Base-by-base conservation (phyloP, 2,113 vertebrate genomes). In the Myiopsitta monachus region DNA sequence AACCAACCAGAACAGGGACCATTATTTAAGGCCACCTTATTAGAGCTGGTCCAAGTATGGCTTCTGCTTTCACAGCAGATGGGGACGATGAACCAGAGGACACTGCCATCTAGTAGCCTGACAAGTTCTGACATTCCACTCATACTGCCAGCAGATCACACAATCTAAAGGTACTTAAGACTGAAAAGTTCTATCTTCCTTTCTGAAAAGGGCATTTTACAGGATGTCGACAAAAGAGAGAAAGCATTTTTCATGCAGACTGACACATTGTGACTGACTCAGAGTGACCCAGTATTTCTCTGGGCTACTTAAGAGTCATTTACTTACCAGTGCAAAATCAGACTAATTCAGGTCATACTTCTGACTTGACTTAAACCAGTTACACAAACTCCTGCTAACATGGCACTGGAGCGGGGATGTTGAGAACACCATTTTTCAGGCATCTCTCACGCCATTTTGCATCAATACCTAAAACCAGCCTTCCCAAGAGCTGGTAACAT, bases 381-480 rank as follows among this genome's bases (percentile, higher is more conserved):
- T 59, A 38, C 5, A 61, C 14, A 43, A 54, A 33, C 31, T 51
- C 21, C 33, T 59, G 57, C 36, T 59, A 36, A 24, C 9, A 10
- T 24, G 33, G 33, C 57, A 36, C 57, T 16, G 57, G 57, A 59
- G 22, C 3, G 8, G 11, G 5, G 41, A 2, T 26, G 9, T 3
- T 62, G 8, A 38, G 39, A 85, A 8, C 17, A n/a, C 9, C 7
- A 7, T 5, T 4, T n/a, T 57, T 21, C 4, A 18, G 55, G 28
- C 39, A 55, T 18, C 52, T 54, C 1, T 0, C 11, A 38, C 0
- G 1, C 7, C 11, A 4, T 47, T 84, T 23, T 47, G 24, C 41
- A 36, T 44, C 57, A 43, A 38, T 30, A 46, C 15, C 14, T 38
- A 83, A 80, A 33, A 14, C 0, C 23, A 77, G 41, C 82, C 26